Conservation (phyloP, 1,140 invertebrate genomes). For the Drosophila bipectinata region DNA sequence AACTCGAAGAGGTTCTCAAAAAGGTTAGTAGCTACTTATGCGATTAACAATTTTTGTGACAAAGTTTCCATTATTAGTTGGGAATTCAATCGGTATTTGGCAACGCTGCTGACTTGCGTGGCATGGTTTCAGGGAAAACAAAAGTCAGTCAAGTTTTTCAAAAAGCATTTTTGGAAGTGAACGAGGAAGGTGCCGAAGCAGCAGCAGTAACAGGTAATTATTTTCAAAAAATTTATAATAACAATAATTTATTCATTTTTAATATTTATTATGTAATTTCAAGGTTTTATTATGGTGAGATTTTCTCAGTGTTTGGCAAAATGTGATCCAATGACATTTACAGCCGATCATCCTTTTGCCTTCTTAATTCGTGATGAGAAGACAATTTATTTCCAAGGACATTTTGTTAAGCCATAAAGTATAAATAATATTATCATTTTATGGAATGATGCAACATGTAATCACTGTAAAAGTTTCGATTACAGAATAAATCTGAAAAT, state of each 20-base stretch:
- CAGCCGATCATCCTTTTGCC: constrained; percentile 68
- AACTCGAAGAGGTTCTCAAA: constrained; percentile 84
- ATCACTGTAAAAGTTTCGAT: too few relatives aligned
- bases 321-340: constrained; percentile 6
- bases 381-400: constrained; percentile 3
- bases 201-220: constrained; percentile 83
- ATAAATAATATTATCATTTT: too few relatives aligned
- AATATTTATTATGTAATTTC: not conserved
- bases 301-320: too few relatives aligned
- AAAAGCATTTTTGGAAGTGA: constrained; percentile 86
- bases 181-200: constrained; percentile 86
- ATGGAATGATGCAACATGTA: too few relatives aligned
- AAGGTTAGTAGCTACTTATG: constrained; percentile 73
- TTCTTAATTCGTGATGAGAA: constrained; percentile 12
- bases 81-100: constrained; percentile 86
- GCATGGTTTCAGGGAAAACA: constrained; percentile 84
- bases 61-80: constrained; percentile 78
- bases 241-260: too few relatives aligned
- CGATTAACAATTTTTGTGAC: too few relatives aligned
- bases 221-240: too few relatives aligned
- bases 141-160: constrained; percentile 84
- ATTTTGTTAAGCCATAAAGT: too few relatives aligned
- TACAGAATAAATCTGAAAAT: too few relatives aligned
- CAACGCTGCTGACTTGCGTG: constrained; percentile 85
- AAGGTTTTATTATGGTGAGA: not conserved